Evolutionary conservation across 2,113 vertebrate genomes (phyloP).

Genomic region (Syrmaticus mikado): DNA sequence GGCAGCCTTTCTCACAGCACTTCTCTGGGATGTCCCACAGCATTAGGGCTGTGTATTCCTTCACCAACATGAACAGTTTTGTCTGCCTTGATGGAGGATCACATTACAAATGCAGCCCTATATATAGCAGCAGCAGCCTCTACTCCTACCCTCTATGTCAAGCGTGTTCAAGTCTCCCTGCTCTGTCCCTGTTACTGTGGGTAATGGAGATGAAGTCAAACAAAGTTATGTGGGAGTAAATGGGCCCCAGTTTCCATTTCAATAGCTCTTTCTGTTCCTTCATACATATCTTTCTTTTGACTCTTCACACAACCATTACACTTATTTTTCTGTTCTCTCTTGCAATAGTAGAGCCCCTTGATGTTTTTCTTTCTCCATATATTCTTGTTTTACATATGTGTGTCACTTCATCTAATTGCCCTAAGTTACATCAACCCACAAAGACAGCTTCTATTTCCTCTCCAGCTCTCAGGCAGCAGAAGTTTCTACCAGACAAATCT

Average conservation of each 20-base stretch:
- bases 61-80: background rate
- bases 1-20: background rate
- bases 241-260: background rate
- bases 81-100: background rate
- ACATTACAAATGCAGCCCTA: background rate
- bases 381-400: background rate
- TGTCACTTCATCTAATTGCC: background rate
- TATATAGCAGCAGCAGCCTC: fast-evolving
- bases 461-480: background rate
- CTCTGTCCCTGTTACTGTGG: background rate
- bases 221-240: background rate
- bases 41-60: background rate
- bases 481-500: background rate
- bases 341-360: background rate
- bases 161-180: background rate
- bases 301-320: background rate
- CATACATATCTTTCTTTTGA: background rate
- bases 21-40: fast-evolving
- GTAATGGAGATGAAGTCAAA: background rate
- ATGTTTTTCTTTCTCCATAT: background rate
- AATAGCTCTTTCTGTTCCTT: background rate
- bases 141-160: background rate
- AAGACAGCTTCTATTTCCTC: background rate
- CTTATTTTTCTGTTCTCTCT: background rate
- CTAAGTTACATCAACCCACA: background rate